Evolutionary conservation across 2,797 vertebrate genomes (phyloP), one percentile per base, ranked within the genome.

Genomic region (Masticophis lateralis): DNA sequence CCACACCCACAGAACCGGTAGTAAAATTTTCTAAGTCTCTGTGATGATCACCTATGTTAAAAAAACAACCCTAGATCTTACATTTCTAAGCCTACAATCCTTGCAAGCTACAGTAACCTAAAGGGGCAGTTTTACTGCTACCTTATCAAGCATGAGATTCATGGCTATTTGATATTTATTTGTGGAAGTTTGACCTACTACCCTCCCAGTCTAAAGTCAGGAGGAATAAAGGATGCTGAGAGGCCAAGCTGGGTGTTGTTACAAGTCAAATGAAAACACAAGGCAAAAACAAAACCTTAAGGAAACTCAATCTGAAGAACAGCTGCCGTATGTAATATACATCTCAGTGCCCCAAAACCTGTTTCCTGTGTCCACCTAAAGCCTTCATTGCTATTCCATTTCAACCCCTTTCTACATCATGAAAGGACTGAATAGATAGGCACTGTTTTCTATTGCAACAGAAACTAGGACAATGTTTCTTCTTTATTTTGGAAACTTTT

Each of bases 51-150:
- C 57, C 74, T 87, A n/a, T 83, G 63, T 43, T 47, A 16, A n/a
- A 86, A 79, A 79, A 89, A 53, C 8, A 86, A 25, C 1, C 94
- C 90, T 66, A 92, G 88, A 86, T 43, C 57, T 89, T 37, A 0
- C 28, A 61, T 94, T 63, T 95, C 93, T 2, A 0, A 61, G 91
- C 4, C 47, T 37, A 28, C 0, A 0, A 91, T 47, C 43, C 57
- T 90, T 90, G 28, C 4, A 92, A 93, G 90, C 93, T 87, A 89
- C 27, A 1, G 0, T 89, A 91, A 95, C 37, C 8, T 16, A 92
- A 94, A 63, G 51, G 10, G 93, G 25, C 74, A 93, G 63, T 47
- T 94, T 93, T 88, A 94, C 92, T 94, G 92, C n/a, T 25, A 87
- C 37, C 90, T 93, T 90, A 96, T 94, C 66, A 88, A 91, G 2